A percentile compares a stretch with the other conserved stretches of the same genome.
These are phyloP conservation scores for Oscheius sp. DNA, from an alignment of 2,888 invertebrate species.

Conservation along the genomic window DNA sequence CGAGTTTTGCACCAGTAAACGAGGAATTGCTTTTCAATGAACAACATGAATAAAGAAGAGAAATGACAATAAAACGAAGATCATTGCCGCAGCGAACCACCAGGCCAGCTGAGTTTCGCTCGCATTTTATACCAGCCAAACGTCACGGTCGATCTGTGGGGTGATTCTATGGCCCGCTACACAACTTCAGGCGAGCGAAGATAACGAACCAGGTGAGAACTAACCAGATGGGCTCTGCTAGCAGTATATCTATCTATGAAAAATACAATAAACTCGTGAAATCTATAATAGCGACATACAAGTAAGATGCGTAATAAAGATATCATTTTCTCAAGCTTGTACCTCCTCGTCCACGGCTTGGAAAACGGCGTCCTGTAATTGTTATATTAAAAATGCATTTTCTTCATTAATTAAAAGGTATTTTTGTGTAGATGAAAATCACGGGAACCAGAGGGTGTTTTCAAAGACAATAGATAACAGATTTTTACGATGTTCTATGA, in stretches of 20 bases:
- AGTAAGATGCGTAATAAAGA: too few species aligned
- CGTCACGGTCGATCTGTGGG: slow-evolving; percentile 18
- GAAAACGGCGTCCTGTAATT: not conserved
- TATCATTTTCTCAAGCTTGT: not conserved
- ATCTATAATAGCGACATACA: not conserved
- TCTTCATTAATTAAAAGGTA: not conserved
- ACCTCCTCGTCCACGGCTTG: not conserved
- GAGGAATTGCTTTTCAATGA: not conserved
- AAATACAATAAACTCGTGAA: not conserved
- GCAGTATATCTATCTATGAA: not conserved
- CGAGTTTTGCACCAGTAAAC: not conserved
- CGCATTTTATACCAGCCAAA: slow-evolving; percentile 9
- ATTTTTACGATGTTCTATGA: slow-evolving; percentile 5
- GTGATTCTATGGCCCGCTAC: slow-evolving; percentile 26
- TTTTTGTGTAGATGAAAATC: slow-evolving; percentile 9
- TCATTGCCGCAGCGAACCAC: not conserved
- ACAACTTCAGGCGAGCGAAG: not conserved
- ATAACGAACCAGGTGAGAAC: not conserved
- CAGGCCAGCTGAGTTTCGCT: slow-evolving; percentile 9
- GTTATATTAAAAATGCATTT: not conserved
- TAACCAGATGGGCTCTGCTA: not conserved
- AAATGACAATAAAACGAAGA: not conserved
- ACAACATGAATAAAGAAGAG: not conserved
- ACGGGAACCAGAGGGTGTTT: slow-evolving; percentile 12
- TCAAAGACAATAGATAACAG: slow-evolving; percentile 16